Evolutionary conservation across 2,888 invertebrate genomes (phyloP), one percentile per base, ranked within the genome.

Genomic region (Melinaea marsaeus): DNA sequence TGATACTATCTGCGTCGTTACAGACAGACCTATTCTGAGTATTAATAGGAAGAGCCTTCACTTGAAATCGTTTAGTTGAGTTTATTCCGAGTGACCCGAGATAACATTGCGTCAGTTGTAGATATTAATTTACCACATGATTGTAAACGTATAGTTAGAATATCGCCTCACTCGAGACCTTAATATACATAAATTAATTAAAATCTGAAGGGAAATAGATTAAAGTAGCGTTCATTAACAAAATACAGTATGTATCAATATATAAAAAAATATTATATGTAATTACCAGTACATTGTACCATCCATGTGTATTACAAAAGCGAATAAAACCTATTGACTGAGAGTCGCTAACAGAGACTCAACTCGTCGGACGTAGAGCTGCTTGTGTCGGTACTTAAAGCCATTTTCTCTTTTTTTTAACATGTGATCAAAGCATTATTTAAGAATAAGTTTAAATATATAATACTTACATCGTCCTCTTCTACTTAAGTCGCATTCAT

Each of bases 1-100:
- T 60, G 60, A 58, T 62, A 60, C 59, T 57, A 61, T 66, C 57
- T 63, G 42, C 48, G 55, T 48, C 57, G 65, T 68, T 61, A 65
- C 48, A 48, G 34, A 61, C 67, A 65, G 67, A 68, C 61, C 22
- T 22, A 9, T 51, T 48, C 13, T 51, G 51, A 9, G 32, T 51
- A 32, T 51, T 32, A 51, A 51, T 32, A 51, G 11, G 9, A 42
- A 42, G 3, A 42, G 9, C 42, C 42, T 42, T 42, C 9, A 3
- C 11, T 42, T 42, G 9, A 9, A 9, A 9, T 6, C 42, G 9
- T 11, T 42, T 42, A 42, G 42, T 42, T 42, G 1, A 42, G 42
- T 42, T 42, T 37, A 37, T 9, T 42, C 42, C 3, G 42, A 9
- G 42, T 42, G 9, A 42, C 11, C 42, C 3, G 11, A 3, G 9